Evolutionary conservation across 2,888 invertebrate genomes (phyloP).

Genomic region (Strigamia crassipes): DNA sequence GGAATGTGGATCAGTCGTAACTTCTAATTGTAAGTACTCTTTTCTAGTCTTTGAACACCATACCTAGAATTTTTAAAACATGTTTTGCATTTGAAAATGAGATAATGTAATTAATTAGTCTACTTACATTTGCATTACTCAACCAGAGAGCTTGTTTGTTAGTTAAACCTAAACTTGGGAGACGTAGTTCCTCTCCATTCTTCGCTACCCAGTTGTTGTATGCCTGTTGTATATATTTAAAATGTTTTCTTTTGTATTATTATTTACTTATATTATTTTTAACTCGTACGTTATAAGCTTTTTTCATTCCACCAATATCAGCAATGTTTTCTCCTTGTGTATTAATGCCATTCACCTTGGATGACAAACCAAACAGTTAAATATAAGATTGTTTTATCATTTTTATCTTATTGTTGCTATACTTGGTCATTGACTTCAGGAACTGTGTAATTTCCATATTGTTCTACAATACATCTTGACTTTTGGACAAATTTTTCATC

Average conservation of each 20-base stretch:
- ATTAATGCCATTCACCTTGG: slow-evolving; percentile 41
- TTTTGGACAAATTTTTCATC: slow-evolving; percentile 80
- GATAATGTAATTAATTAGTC: neutral
- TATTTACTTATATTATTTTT: neutral
- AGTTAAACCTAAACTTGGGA: slow-evolving; percentile 23
- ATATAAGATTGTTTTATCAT: slow-evolving; percentile 52
- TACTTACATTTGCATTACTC: slow-evolving; percentile 39
- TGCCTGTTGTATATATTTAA: slow-evolving; percentile 29
- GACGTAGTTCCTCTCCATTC: slow-evolving; percentile 3
- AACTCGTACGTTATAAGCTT: slow-evolving; percentile 3
- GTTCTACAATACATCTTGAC: slow-evolving; percentile 88
- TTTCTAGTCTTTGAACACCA: slow-evolving; percentile 29
- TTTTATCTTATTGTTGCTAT: slow-evolving; percentile 53
- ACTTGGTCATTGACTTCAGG: slow-evolving; percentile 75
- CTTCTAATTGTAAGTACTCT: neutral
- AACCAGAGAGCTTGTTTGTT: slow-evolving; percentile 10
- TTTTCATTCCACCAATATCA: slow-evolving; percentile 18
- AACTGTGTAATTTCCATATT: slow-evolving; percentile 88
- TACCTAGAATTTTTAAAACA: neutral
- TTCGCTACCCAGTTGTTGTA: slow-evolving; percentile 18
- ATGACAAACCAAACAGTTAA: neutral
- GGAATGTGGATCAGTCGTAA: neutral
- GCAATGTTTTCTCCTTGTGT: slow-evolving; percentile 45
- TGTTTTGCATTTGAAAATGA: neutral
- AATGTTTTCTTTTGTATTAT: neutral